phyloP scores from a whole-genome alignment of 1,140 invertebrate species.

The Diorhabda carinulata region DNA sequence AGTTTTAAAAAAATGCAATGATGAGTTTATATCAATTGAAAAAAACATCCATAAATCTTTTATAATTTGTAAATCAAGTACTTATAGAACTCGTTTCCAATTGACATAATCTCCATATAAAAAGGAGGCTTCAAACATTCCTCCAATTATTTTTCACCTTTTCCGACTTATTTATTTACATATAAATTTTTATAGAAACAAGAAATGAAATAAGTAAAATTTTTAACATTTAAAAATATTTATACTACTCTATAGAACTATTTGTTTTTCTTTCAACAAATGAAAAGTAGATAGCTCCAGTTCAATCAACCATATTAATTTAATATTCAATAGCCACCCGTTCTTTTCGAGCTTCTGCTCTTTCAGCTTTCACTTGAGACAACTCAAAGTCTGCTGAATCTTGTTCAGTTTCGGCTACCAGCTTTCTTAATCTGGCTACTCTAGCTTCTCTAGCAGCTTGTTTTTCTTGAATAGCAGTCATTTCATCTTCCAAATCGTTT shows the following conservation, averaged over 20 bases:
- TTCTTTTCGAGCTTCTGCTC: slow-evolving; percentile 15
- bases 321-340: not conserved
- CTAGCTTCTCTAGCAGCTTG: slow-evolving; percentile 56
- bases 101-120: too few relatives aligned
- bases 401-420: slow-evolving; percentile 53
- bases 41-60: too few relatives aligned
- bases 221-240: not conserved
- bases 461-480: slow-evolving; percentile 55
- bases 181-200: too few relatives aligned
- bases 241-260: not conserved
- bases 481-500: slow-evolving; percentile 59
- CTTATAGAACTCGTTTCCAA: too few relatives aligned
- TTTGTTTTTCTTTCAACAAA: not conserved
- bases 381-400: slow-evolving; percentile 29
- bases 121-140: too few relatives aligned
- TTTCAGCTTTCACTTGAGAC: slow-evolving; percentile 10
- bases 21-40: too few relatives aligned
- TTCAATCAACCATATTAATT: not conserved
- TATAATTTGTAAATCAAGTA: too few relatives aligned
- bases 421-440: slow-evolving; percentile 53
- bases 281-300: not conserved
- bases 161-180: too few relatives aligned
- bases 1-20: too few relatives aligned
- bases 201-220: not conserved
- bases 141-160: too few relatives aligned